These are phyloP conservation scores for Drosophila lacteicornis DNA, from an alignment of 1,140 invertebrate genomes.

Conservation along the genomic window DNA sequence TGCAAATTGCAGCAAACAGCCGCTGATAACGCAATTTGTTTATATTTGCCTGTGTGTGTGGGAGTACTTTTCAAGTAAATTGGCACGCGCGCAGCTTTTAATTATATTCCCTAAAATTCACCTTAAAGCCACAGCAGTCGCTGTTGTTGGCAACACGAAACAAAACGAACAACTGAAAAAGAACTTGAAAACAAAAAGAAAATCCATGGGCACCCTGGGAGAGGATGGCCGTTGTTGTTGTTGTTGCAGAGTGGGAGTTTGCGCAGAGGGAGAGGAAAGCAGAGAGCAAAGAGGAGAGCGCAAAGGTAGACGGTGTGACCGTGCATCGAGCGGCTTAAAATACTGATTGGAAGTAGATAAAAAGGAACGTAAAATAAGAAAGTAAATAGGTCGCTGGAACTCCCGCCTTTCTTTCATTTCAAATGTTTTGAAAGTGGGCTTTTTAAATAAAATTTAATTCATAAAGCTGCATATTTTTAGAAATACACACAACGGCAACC, in stretches of 20 bases:
- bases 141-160: constrained; percentile 61
- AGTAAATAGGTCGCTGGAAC: background rate
- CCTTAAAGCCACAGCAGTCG: constrained; percentile 68
- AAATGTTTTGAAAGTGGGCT: too few relatives aligned
- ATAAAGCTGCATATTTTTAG: too few relatives aligned
- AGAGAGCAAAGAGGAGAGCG: constrained; percentile 18
- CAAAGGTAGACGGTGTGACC: constrained; percentile 15
- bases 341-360: constrained; percentile 3
- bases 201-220: constrained; percentile 27
- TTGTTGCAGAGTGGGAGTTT: constrained; percentile 39
- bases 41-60: constrained; percentile 17
- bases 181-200: constrained; percentile 39
- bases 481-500: too few relatives aligned
- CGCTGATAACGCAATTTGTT: constrained; percentile 64
- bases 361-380: background rate
- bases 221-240: constrained; percentile 3
- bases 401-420: background rate
- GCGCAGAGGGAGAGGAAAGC: constrained; percentile 28
- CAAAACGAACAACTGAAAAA: constrained; percentile 67
- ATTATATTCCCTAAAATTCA: constrained; percentile 56
- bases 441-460: too few relatives aligned
- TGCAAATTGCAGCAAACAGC: constrained; percentile 34
- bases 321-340: background rate
- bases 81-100: constrained; percentile 58
- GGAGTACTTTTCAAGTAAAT: constrained; percentile 4